Conservation (phyloP, 2,888 invertebrate species). For the Cryptocephalus moraei region DNA sequence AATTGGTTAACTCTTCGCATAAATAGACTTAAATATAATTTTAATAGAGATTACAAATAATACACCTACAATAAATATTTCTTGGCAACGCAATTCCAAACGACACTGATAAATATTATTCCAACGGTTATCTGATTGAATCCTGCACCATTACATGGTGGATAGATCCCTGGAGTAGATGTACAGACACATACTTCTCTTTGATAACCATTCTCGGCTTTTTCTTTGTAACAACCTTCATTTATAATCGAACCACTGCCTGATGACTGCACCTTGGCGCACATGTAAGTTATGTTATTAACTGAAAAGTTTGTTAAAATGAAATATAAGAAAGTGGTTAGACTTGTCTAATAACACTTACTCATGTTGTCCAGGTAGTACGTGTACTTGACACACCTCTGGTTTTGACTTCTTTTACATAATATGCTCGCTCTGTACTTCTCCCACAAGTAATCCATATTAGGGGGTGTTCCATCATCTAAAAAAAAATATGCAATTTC, state of each 20-base stretch:
- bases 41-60: too few species aligned
- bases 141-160: constrained; percentile 38
- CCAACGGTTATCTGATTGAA: too few species aligned
- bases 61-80: too few species aligned
- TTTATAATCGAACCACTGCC: constrained; percentile 38
- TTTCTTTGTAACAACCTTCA: constrained; percentile 49
- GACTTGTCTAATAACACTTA: not conserved
- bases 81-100: too few species aligned
- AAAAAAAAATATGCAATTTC: constrained; percentile 15
- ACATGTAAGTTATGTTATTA: constrained; percentile 60
- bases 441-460: constrained; percentile 51
- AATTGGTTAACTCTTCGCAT: too few species aligned
- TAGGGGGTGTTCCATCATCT: constrained; percentile 55
- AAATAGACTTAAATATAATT: too few species aligned
- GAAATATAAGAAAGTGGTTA: too few species aligned
- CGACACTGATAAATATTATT: too few species aligned
- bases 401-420: constrained; percentile 48
- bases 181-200: constrained; percentile 44
- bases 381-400: constrained; percentile 54
- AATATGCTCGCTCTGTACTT: constrained; percentile 43
- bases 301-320: constrained; percentile 38
- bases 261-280: constrained; percentile 48
- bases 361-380: constrained; percentile 43
- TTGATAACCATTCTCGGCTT: constrained; percentile 33
- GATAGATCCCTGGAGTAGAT: constrained; percentile 30